Evolutionary conservation across 1,140 invertebrate genomes (phyloP).

Genomic region (Neelides sp.): DNA sequence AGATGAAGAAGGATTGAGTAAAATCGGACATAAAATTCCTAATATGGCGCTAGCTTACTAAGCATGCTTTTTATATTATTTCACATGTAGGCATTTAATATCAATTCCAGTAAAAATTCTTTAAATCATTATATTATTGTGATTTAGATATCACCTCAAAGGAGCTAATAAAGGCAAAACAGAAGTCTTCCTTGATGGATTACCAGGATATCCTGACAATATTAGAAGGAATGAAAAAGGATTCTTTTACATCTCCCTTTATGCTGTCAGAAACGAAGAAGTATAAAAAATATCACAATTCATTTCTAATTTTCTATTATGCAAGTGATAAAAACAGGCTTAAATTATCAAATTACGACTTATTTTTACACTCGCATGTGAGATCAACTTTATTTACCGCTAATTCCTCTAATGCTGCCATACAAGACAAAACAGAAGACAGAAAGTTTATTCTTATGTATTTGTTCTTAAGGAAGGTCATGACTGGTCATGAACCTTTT

Average conservation of each 20-base stretch:
- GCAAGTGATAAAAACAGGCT: conserved; percentile 45
- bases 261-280: conserved; percentile 33
- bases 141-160: conserved; percentile 58
- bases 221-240: conserved; percentile 49
- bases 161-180: conserved; percentile 55
- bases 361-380: not conserved
- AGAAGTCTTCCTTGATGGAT: conserved; percentile 56
- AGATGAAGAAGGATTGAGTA: no score
- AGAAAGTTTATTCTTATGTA: not conserved
- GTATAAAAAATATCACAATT: conserved; percentile 36
- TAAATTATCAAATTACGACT: conserved; percentile 46
- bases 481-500: no score
- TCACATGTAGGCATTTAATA: no score
- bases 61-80: no score
- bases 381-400: not conserved
- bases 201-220: conserved; percentile 69
- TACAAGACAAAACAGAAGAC: not conserved
- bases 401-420: not conserved
- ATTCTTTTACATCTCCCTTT: conserved; percentile 52
- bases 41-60: no score
- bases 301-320: no score
- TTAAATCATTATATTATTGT: no score
- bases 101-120: no score
- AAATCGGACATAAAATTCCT: no score
- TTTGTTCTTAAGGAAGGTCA: no score